These are phyloP conservation scores for Microctenopoma lineatum DNA, from an alignment of 2,797 vertebrate species.

Conservation along the genomic window DNA sequence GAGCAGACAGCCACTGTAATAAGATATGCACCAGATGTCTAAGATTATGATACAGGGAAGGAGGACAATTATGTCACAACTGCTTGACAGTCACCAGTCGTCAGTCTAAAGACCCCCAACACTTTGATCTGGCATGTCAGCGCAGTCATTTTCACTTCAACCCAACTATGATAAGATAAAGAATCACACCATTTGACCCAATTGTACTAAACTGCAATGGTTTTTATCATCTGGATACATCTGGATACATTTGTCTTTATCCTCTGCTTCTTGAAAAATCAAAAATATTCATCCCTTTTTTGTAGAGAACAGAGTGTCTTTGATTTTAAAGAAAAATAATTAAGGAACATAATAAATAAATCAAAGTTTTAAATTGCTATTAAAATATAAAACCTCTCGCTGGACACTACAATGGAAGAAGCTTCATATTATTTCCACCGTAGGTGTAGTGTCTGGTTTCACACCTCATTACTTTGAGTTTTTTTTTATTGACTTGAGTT, in stretches of 20 bases:
- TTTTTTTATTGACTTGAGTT: too few relatives aligned
- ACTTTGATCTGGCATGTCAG: background rate
- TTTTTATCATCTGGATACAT: background rate
- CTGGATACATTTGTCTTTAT: slow-evolving; percentile 39
- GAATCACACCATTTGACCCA: slow-evolving; percentile 28
- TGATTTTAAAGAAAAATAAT: too few relatives aligned
- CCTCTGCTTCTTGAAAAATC: slow-evolving; percentile 16
- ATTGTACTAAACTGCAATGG: slow-evolving; percentile 16
- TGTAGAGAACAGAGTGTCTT: too few relatives aligned
- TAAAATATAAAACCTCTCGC: too few relatives aligned
- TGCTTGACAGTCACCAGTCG: slow-evolving; percentile 14
- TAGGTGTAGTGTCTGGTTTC: too few relatives aligned
- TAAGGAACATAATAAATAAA: too few relatives aligned
- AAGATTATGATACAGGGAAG: background rate
- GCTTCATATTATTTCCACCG: too few relatives aligned
- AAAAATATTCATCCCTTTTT: slow-evolving; percentile 48
- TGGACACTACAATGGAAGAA: too few relatives aligned
- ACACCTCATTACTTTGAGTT: too few relatives aligned
- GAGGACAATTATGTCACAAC: background rate
- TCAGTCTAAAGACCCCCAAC: background rate
- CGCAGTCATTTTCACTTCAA: slow-evolving; percentile 29
- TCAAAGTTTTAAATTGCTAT: too few relatives aligned
- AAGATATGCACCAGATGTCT: slow-evolving; percentile 28
- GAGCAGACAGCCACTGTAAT: slow-evolving; percentile 34
- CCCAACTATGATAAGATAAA: slow-evolving; percentile 38